A percentile compares a stretch with the other conserved stretches of the same genome.
Evolutionary conservation across 2,888 invertebrate genomes (phyloP).

Genomic region (Villa cingulata): DNA sequence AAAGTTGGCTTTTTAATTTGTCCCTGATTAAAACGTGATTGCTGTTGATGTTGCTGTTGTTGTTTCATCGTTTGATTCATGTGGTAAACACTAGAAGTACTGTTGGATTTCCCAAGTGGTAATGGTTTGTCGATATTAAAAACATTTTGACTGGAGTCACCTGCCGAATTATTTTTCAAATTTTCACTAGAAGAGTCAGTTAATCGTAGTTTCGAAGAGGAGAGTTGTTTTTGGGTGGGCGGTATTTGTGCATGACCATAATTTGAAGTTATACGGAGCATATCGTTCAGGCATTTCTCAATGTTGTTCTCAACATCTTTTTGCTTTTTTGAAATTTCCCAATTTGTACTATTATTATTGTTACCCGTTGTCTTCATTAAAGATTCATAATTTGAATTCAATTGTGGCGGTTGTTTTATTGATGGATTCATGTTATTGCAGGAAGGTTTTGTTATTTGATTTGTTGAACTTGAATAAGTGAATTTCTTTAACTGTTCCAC

Average conservation of each 20-base stretch:
- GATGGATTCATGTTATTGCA: not conserved
- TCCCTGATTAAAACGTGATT: not conserved
- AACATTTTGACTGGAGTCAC: constrained; percentile 4
- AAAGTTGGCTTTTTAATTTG: constrained; percentile 2
- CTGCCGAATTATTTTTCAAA: not conserved
- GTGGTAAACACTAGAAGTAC: constrained; percentile 31
- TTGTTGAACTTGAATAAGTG: not conserved
- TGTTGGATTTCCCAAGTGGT: constrained; percentile 32
- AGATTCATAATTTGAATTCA: not conserved
- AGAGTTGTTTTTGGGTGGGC: constrained; percentile 10
- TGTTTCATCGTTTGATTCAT: constrained; percentile 11
- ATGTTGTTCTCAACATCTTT: constrained; percentile 35
- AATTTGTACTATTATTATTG: constrained; percentile 12
- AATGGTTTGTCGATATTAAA: constrained; percentile 12
- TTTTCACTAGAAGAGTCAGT: not conserved
- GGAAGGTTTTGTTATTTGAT: not conserved
- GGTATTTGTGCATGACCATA: constrained; percentile 11
- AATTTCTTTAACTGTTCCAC: no score
- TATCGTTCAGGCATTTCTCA: constrained; percentile 33
- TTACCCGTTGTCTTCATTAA: not conserved
- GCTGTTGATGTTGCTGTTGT: constrained; percentile 1
- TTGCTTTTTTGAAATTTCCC: constrained; percentile 26
- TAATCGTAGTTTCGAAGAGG: constrained; percentile 1
- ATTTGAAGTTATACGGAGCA: constrained; percentile 27
- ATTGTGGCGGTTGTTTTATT: not conserved